Percentiles rank a stretch among this genome's conserved stretches.
Evolutionary conservation across 35 echinoderm and acorn worm species (phyloP).

Genomic region (Amphiura filiformis): DNA sequence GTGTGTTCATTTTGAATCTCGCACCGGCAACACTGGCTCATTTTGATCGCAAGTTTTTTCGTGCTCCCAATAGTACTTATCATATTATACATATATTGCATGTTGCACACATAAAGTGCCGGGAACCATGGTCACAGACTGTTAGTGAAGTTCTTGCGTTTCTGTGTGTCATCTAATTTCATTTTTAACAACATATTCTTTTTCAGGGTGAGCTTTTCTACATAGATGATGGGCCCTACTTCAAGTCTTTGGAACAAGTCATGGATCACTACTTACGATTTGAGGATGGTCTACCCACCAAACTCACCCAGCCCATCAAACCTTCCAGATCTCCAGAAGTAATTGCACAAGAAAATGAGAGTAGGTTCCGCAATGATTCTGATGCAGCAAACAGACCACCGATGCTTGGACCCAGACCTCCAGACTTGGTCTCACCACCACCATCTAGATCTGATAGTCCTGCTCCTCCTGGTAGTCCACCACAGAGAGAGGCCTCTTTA

Average conservation of each 20-base stretch:
- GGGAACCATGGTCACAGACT: too few species aligned
- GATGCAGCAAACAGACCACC: conserved; percentile 23
- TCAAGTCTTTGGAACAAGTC: conserved; percentile 54
- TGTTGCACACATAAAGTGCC: too few species aligned
- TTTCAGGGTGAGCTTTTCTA: conserved; percentile 30
- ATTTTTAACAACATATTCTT: too few species aligned
- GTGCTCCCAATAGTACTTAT: too few species aligned
- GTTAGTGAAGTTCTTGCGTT: too few species aligned
- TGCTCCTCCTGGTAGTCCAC: conserved; percentile 7
- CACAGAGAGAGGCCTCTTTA: conserved; percentile 7
- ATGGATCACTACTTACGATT: conserved; percentile 66
- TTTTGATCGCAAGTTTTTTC: too few species aligned
- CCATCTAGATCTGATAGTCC: conserved; percentile 22
- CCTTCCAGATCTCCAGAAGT: not conserved
- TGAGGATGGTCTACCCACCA: conserved; percentile 57
- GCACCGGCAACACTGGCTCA: too few species aligned
- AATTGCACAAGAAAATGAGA: not conserved
- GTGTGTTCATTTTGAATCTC: too few species aligned
- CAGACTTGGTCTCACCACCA: conserved; percentile 21
- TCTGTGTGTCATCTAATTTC: too few species aligned
- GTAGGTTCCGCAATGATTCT: not conserved
- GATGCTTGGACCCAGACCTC: conserved; percentile 40
- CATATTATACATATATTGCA: too few species aligned
- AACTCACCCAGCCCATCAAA: conserved; percentile 41
- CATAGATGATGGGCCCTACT: conserved; percentile 77